Base-by-base conservation (phyloP, 2,888 invertebrate species). In the Orchesella flavescens region DNA sequence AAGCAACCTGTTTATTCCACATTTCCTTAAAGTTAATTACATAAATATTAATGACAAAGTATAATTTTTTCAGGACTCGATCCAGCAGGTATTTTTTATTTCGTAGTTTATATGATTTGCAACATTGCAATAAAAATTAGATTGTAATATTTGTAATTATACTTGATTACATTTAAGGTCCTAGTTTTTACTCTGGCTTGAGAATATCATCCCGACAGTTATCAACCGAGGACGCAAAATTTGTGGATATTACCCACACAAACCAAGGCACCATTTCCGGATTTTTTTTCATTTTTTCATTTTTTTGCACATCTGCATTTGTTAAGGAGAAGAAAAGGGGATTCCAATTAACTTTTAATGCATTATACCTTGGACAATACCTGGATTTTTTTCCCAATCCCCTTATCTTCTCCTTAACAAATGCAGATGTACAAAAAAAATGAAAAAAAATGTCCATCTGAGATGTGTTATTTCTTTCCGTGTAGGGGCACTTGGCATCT, bases 221-320 rank as follows among this genome's bases (percentile, higher is more conserved):
- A 46, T 72, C 65, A 0, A 44, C 61, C 5, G 83, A 77, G 15
- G 82, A 80, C 59, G 85, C 85, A 9, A 71, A 76, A 15, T 85
- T 83, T 74, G 85, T 85, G 0, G 85, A 85, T 46, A 77, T 85
- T 13, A 83, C 80, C 17, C 85, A 85, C 21, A 80, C 83, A 10
- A 81, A 80, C 24, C 80, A 83, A 49, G n/a, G n/a, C n/a, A n/a
- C n/a, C n/a, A n/a, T n/a, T n/a, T n/a, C n/a, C n/a, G n/a, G n/a
- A n/a, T n/a, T n/a, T n/a, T n/a, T n/a, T n/a, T n/a, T n/a, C n/a
- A n/a, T n/a, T n/a, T n/a, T n/a, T n/a, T n/a, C n/a, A n/a, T n/a
- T n/a, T n/a, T n/a, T n/a, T n/a, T n/a, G n/a, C n/a, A n/a, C n/a
- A n/a, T n/a, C n/a, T n/a, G n/a, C n/a, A n/a, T n/a, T n/a, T n/a